Base-by-base conservation (phyloP, 2,113 vertebrate genomes). In the Jaculus jaculus region DNA sequence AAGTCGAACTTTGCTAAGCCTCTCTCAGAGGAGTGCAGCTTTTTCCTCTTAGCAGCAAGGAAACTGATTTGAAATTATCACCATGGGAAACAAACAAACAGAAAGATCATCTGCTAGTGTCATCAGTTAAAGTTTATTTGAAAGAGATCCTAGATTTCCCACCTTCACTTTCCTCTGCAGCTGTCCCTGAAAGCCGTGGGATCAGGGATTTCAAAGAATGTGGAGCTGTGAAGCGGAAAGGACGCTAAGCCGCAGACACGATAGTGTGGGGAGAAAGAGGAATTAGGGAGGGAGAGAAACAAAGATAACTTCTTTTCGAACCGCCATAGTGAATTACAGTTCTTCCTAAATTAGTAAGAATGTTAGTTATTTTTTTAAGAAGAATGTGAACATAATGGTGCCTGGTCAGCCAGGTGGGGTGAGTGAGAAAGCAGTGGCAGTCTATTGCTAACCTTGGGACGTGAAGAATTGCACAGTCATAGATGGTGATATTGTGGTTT, bases 51-150 rank as follows among this genome's bases (percentile, higher is more conserved):
- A 84, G 84, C 34, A 68, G 47, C 97, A 91, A 60, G 37, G 90
- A 92, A 93, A 95, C 15, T 87, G 84, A 90, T 85, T 26, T 51
- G 63, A 87, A 95, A 34, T 82, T 88, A 86, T 93, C 84, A 60
- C 20, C 60, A 7, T 32, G 61, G 78, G 77, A 75, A 51, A 87
- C 93, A 63, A 51, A 26, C 30, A n/a, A 78, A n/a, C 18, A 17
- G 91, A 90, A 94, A 58, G 90, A 89, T 95, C 87, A 93, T 54
- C 73, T 95, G 58, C 89, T 92, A 39, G 60, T 92, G 39, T 63
- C 66, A 91, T 93, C 78, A 92, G 39, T n/a, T 89, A 91, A 91
- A 75, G 61, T 92, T 93, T 84, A 82, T 88, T 96, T 79, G 63
- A 89, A 95, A 7, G 10, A 58, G 7, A 95, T 63, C 60, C 74